Evolutionary conservation across 2,113 vertebrate genomes (phyloP).

Genomic region (Chaenocephalus aceratus): DNA sequence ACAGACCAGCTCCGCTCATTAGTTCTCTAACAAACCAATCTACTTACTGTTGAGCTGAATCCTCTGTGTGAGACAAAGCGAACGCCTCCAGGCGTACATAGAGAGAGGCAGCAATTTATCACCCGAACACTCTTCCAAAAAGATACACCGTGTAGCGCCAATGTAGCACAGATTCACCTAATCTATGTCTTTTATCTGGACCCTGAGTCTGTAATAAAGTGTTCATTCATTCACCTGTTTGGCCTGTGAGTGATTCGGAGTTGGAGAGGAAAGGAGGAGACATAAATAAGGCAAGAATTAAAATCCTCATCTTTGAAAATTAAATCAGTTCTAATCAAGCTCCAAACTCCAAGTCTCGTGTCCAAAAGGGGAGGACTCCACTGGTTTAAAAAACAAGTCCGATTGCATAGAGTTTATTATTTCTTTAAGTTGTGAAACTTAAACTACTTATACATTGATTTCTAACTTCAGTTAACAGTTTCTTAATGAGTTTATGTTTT

Average conservation of each 20-base stretch:
- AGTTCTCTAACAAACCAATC: slow-evolving; percentile 44
- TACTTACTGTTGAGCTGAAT: slow-evolving; percentile 27
- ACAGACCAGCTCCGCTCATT: slow-evolving; percentile 40
- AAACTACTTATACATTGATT: no score
- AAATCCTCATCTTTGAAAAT: background rate
- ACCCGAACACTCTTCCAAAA: background rate
- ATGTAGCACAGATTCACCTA: background rate
- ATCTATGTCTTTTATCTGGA: no score
- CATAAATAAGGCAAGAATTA: background rate
- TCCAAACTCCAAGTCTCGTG: no score
- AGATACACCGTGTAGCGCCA: background rate
- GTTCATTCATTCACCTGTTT: background rate
- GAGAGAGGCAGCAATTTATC: slow-evolving; percentile 12
- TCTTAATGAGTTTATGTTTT: no score
- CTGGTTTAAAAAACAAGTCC: no score
- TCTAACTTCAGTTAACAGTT: no score
- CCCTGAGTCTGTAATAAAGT: no score
- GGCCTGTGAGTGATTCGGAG: background rate
- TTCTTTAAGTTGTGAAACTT: no score
- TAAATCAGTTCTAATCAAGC: no score
- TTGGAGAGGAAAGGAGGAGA: background rate
- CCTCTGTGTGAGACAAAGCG: slow-evolving; percentile 1
- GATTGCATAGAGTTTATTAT: no score
- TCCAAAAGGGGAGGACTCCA: no score
- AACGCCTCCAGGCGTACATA: background rate